Evolutionary conservation across 2,797 vertebrate species (phyloP).

Genomic region (Centropyge bicolor): DNA sequence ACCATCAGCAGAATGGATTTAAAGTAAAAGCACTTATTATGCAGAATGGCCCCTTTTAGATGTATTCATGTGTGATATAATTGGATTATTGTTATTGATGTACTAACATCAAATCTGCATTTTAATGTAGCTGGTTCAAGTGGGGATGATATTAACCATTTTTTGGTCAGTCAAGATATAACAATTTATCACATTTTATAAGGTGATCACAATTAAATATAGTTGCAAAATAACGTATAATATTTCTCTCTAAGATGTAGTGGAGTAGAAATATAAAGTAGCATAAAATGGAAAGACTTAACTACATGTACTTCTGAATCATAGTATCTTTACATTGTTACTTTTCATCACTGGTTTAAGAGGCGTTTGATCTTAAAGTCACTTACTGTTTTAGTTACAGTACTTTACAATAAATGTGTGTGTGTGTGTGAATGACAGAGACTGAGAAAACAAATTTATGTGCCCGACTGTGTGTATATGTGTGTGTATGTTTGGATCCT

Average conservation of each 20-base stretch:
- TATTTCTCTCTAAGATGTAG: background rate
- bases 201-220: background rate
- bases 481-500: constrained; percentile 46
- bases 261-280: background rate
- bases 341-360: background rate
- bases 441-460: constrained; percentile 21
- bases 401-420: constrained; percentile 12
- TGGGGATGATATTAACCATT: background rate
- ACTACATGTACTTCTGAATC: background rate
- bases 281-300: background rate
- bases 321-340: background rate
- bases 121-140: background rate
- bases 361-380: constrained; percentile 14
- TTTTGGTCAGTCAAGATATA: background rate
- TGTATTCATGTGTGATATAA: background rate
- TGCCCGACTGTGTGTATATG: constrained; percentile 9
- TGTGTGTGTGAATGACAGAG: constrained; percentile 7
- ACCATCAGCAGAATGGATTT: background rate
- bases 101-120: no score
- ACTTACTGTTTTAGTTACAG: background rate
- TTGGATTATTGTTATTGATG: background rate
- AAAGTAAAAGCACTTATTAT: background rate
- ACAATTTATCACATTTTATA: background rate
- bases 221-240: background rate
- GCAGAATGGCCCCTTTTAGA: background rate